Evolutionary conservation across 1,140 invertebrate genomes (phyloP), one percentile per base, ranked within the genome.

Genomic region (Pinna nobilis): DNA sequence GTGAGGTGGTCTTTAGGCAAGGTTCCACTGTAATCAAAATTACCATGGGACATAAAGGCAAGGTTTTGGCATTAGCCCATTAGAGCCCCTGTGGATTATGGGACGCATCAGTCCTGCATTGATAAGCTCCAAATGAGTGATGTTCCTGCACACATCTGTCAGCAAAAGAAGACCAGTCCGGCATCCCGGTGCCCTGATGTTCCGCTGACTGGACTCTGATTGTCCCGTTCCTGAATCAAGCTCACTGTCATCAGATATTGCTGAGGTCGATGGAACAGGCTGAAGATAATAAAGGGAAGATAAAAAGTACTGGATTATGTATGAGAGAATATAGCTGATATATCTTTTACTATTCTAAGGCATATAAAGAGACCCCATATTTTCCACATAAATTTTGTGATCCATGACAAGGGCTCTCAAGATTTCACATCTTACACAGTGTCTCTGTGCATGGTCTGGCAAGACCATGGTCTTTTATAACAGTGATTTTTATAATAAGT

Each of bases 41-140:
- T 39, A 69, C 66, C 66, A 69, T 44, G 66, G 66, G 18, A 57
- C 47, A 41, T 69, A 69, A 15, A 69, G n/a, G 35, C 66, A 69
- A 7, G 53, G 55, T 28, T 44, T 28, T 47, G 66, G 66, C 25
- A 55, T 55, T 6, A 69, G 66, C 20, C 66, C 66, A 28, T 57
- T 69, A 11, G 39, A 49, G 18, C 66, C 66, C 18, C 53, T 55
- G 50, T 74, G 72, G 32, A 74, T 69, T n/a, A 74, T 59, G 20
- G 72, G 65, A 63, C 65, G 44, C 20, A 61, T 67, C 9, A 74
- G 65, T 3, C 72, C 72, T 18, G 64, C 65, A 63, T 67, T 74
- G 15, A 74, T 61, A 51, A 74, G 49, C 32, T 74, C 72, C 61
- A 74, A 67, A 15, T 41, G 33, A 23, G 49, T 53, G 20, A 74